Base-by-base conservation (phyloP, 2,888 invertebrate species). In the Amphipyra tragopoginis region DNA sequence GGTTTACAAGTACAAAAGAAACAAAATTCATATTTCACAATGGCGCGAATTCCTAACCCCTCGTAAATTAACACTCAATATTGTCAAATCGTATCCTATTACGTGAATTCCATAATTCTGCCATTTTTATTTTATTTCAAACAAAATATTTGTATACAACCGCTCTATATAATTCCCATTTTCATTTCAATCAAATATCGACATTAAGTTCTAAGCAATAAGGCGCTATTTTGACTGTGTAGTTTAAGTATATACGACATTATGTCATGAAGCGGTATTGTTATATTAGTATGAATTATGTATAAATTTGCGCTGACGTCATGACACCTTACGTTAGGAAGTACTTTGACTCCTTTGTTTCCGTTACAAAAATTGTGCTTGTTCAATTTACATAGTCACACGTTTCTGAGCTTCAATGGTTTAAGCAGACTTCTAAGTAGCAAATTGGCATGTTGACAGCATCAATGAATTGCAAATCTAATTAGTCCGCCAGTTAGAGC, bases 31-130 rank as follows among this genome's bases (percentile, higher is more conserved):
- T 60, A 75, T 75, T 73, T 62, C 65, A 42, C 57, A 13, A 52
- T 34, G 6, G 39, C 33, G 59, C 65, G 26, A 61, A 74, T 74
- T 76, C 69, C 75, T 45, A 39, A 63, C 34, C 58, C 5, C 6
- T 42, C 50, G 74, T 66, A 72, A 72, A 57, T 43, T 47, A 63
- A 67, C 64, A 65, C 60, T 60, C 8, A 11, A 40, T 68, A 52
- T 71, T 69, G 69, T 72, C 44, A 42, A 61, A 65, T 59, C 55
- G 39, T 67, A 68, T 83, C 79, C 51, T 72, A 75, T 84, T 84
- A 79, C 82, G 60, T 52, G 48, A 79, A 84, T 82, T 80, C 79
- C 78, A 62, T 79, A 66, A 76, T 81, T 74, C 58, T 80, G 68
- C 49, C 66, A 36, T 79, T 81, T 74, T 75, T 53, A 40, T 54